phyloP scores from a whole-genome alignment of 2,888 invertebrate species.

The Tethea ocularis region DNA sequence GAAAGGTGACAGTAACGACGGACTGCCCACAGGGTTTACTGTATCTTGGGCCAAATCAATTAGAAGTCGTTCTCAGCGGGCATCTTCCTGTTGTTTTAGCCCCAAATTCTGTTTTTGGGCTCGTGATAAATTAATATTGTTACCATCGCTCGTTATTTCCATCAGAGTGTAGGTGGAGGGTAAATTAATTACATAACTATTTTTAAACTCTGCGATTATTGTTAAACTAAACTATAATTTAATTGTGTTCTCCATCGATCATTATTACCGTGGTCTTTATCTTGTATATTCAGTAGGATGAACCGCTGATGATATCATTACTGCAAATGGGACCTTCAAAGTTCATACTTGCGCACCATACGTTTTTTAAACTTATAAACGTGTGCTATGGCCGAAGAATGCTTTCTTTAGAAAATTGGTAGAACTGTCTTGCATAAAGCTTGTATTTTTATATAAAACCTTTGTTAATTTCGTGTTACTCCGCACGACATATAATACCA shows the following conservation, averaged over 20 bases:
- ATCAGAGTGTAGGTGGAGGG: conserved; percentile 5
- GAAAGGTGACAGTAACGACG: conserved; percentile 57
- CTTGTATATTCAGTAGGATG: neutral
- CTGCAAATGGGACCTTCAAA: too few relatives aligned
- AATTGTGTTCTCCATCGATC: neutral
- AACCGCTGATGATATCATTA: too few relatives aligned
- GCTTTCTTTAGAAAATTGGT: too few relatives aligned
- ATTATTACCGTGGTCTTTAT: neutral
- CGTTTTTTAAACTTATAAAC: too few relatives aligned
- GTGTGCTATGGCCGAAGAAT: too few relatives aligned
- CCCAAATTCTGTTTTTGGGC: conserved; percentile 19
- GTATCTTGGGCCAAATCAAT: conserved; percentile 49
- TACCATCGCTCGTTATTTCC: conserved; percentile 10
- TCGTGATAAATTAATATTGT: conserved; percentile 27
- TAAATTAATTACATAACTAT: neutral
- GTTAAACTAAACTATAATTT: neutral
- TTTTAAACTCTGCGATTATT: neutral
- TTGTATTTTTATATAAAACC: too few relatives aligned
- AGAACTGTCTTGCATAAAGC: too few relatives aligned
- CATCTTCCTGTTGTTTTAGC: conserved; percentile 25
- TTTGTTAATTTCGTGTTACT: neutral
- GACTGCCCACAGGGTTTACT: conserved; percentile 45
- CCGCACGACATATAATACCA: neutral
- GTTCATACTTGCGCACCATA: too few relatives aligned
- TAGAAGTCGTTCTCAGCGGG: conserved; percentile 52